Conservation (phyloP, 2,113 vertebrate genomes). For the Hystrix cristata region DNA sequence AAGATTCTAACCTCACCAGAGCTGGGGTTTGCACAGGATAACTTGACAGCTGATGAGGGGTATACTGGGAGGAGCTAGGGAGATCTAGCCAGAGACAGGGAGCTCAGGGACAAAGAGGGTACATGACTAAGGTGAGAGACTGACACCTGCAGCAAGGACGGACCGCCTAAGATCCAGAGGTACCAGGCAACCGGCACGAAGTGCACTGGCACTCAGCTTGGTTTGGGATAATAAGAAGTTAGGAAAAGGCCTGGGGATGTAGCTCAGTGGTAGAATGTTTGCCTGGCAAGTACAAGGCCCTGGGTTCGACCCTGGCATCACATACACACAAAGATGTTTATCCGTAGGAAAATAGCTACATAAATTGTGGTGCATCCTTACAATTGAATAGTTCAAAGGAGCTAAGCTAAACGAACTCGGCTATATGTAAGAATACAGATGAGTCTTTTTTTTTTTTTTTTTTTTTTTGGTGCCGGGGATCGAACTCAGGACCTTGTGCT, state of each 20-base stretch:
- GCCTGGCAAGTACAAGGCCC: neutral
- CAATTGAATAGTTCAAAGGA: neutral
- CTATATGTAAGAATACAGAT: neutral
- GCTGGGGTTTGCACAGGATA: neutral
- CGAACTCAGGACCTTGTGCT: too few species aligned
- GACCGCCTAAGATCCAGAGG: neutral
- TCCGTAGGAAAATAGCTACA: neutral
- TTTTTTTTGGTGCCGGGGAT: too few species aligned
- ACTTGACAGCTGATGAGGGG: neutral
- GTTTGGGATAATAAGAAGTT: neutral
- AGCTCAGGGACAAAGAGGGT: neutral
- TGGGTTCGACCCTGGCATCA: neutral
- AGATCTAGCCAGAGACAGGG: neutral
- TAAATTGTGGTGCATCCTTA: neutral
- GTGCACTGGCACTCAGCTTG: neutral
- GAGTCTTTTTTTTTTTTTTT: too few species aligned
- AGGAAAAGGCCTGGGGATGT: neutral
- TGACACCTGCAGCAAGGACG: neutral
- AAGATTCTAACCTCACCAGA: neutral
- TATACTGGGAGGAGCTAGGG: neutral
- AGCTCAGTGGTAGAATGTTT: neutral
- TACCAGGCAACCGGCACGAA: neutral
- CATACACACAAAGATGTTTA: neutral
- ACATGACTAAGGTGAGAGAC: neutral
- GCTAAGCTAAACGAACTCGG: constrained; percentile 17